phyloP scores from a whole-genome alignment of 2,113 vertebrate species.

The Regulus satrapa region DNA sequence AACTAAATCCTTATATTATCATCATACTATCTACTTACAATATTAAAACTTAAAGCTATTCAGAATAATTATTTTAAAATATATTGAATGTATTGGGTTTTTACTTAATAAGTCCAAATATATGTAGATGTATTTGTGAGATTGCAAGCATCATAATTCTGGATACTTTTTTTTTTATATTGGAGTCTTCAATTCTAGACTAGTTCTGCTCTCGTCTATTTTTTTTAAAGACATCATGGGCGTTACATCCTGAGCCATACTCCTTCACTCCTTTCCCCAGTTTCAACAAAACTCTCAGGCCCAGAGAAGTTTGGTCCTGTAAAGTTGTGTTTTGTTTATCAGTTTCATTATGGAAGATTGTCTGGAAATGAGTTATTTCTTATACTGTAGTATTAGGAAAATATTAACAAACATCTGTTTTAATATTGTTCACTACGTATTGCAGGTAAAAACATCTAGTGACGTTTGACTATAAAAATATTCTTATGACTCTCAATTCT shows the following conservation, averaged over 20 bases:
- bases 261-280: accelerated
- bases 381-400: neutral
- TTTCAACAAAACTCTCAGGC: neutral
- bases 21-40: neutral
- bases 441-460: neutral
- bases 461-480: neutral
- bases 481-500: neutral
- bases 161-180: neutral
- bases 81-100: neutral
- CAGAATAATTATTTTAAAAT: neutral
- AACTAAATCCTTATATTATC: neutral
- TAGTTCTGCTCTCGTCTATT: neutral
- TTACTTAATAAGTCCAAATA: neutral
- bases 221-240: neutral
- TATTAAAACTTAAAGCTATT: neutral
- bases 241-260: neutral
- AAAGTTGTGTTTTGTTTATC: neutral
- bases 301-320: neutral
- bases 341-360: neutral
- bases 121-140: neutral
- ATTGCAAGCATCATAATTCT: neutral
- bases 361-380: neutral
- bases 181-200: neutral
- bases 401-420: neutral
- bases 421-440: neutral